A percentile compares a stretch with the other conserved stretches of the same genome.
These are phyloP conservation scores for Hippocampus comes DNA, from an alignment of 2,113 vertebrate genomes.

Conservation along the genomic window DNA sequence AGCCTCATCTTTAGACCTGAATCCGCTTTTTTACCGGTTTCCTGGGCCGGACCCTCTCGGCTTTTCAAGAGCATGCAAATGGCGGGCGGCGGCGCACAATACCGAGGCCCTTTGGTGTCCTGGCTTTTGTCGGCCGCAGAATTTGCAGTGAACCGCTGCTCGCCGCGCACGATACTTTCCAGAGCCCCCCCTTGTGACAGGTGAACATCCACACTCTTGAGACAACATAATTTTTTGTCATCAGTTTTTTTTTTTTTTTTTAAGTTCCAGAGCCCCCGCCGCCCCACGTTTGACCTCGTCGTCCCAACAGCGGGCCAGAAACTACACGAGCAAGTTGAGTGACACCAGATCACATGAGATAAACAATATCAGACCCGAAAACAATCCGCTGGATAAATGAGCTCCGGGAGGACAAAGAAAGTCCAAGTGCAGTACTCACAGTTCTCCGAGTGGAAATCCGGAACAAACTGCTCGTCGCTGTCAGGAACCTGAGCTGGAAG, in stretches of 20 bases:
- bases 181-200: neutral
- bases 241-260: neutral
- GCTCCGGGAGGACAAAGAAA: neutral
- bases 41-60: slow-evolving; percentile 66
- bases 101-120: neutral
- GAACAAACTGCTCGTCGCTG: slow-evolving; percentile 96
- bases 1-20: slow-evolving; percentile 69
- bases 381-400: neutral
- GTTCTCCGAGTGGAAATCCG: slow-evolving; percentile 95
- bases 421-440: slow-evolving; percentile 77
- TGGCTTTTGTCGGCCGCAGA: slow-evolving; percentile 37
- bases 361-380: neutral
- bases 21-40: slow-evolving; percentile 70
- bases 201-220: neutral
- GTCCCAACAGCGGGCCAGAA: neutral
- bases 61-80: slow-evolving; percentile 76
- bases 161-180: neutral
- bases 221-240: neutral
- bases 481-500: slow-evolving; percentile 96
- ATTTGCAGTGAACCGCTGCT: slow-evolving; percentile 3
- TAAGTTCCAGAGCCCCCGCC: slow-evolving; percentile 33
- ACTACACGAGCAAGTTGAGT: neutral
- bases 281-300: slow-evolving; percentile 20
- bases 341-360: slow-evolving; percentile 4
- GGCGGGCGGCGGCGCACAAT: slow-evolving; percentile 29